Percentiles rank a stretch among this genome's conserved stretches.
Conservation (phyloP, 2,113 vertebrate species). For the Tauraco erythrolophus region DNA sequence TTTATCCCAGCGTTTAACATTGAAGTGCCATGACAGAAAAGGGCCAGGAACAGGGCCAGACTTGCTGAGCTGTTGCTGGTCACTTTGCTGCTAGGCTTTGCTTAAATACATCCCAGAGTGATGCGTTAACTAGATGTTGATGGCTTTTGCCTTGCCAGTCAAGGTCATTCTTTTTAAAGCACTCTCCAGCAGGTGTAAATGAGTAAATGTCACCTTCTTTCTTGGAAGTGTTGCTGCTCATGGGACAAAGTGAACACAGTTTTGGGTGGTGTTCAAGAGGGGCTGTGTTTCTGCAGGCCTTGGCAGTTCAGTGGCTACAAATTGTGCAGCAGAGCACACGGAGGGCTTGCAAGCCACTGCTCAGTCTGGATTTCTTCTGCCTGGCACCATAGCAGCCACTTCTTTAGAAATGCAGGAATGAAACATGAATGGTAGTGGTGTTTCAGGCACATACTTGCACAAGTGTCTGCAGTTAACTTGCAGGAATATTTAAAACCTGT, state of each 20-base stretch:
- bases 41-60: not conserved
- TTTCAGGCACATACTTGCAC: not conserved
- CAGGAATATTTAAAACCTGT: not conserved
- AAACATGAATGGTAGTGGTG: not conserved
- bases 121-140: not conserved
- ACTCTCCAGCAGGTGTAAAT: not conserved
- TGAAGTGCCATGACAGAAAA: not conserved
- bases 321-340: not conserved
- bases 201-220: not conserved
- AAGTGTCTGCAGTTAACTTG: not conserved
- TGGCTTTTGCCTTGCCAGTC: not conserved
- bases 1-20: not conserved
- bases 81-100: not conserved
- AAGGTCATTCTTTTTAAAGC: not conserved
- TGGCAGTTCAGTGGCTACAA: not conserved
- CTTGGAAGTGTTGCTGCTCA: accelerated
- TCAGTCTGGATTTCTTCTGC: not conserved
- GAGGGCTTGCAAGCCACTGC: not conserved
- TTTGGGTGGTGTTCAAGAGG: not conserved
- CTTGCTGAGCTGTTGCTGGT: not conserved
- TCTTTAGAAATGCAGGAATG: not conserved
- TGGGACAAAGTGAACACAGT: not conserved
- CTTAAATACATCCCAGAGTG: not conserved
- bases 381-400: not conserved
- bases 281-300: not conserved